These are phyloP conservation scores for Sylvia atricapilla DNA, from an alignment of 2,113 vertebrate genomes.

Conservation along the genomic window DNA sequence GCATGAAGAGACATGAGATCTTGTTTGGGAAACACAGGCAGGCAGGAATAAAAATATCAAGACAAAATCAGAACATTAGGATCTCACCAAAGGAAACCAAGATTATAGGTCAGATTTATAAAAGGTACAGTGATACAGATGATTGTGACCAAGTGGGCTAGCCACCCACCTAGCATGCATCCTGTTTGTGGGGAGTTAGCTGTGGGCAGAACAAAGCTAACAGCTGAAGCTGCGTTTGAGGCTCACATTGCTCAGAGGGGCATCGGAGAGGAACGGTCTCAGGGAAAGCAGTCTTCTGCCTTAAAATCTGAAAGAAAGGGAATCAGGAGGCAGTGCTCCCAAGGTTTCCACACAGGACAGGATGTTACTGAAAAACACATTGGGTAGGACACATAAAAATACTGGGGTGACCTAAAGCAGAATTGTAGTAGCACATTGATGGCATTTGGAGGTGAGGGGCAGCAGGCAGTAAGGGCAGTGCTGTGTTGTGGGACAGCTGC, in stretches of 20 bases:
- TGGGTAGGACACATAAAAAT: background rate
- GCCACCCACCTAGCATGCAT: background rate
- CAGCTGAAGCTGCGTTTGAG: background rate
- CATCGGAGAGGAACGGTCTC: background rate
- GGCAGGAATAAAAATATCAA: background rate
- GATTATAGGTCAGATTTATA: background rate
- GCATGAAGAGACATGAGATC: background rate
- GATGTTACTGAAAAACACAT: background rate
- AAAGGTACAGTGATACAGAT: background rate
- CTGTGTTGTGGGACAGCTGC: background rate
- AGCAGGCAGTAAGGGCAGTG: background rate
- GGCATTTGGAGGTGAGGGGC: background rate
- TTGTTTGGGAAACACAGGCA: background rate
- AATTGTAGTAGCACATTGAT: background rate
- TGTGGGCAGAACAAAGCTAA: background rate
- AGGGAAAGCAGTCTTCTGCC: background rate
- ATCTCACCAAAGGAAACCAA: background rate
- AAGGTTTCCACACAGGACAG: background rate
- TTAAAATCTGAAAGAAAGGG: background rate
- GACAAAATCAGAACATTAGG: background rate
- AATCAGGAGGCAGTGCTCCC: background rate
- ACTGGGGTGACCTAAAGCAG: background rate
- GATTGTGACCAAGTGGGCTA: background rate
- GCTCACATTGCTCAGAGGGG: background rate
- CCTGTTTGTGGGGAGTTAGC: background rate